phyloP scores from a whole-genome alignment of 1,140 invertebrate species.

The Plutomurus gul region DNA sequence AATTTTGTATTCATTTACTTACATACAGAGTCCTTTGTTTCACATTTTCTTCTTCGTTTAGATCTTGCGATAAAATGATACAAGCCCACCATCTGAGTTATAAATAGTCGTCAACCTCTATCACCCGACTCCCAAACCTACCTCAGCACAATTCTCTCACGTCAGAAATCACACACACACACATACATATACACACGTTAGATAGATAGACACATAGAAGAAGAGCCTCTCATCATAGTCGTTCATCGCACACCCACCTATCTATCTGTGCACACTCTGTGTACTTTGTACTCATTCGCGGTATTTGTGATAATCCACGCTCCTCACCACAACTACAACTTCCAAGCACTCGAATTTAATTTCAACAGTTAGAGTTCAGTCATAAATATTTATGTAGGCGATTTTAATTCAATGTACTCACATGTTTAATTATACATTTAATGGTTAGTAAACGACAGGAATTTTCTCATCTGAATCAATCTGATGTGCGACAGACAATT shows the following conservation, averaged over 20 bases:
- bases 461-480: background rate
- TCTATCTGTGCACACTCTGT: background rate
- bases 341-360: background rate
- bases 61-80: conserved; percentile 38
- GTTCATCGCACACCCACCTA: background rate
- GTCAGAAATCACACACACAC: conserved; percentile 16
- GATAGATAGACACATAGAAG: background rate
- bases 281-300: background rate
- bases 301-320: background rate
- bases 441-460: background rate
- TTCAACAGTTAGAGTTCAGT: background rate
- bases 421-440: conserved; percentile 14
- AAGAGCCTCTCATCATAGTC: background rate
- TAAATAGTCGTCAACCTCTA: conserved; percentile 41
- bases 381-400: conserved; percentile 21
- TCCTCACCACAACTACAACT: background rate
- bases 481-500: too few relatives aligned
- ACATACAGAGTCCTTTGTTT: conserved; percentile 37
- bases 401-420: conserved; percentile 7
- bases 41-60: conserved; percentile 46
- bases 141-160: conserved; percentile 7
- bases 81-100: conserved; percentile 46
- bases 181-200: background rate
- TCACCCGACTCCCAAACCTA: background rate
- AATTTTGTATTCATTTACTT: conserved; percentile 47